These are phyloP conservation scores for Kryptolebias ocellatus DNA, from an alignment of 2,797 vertebrate genomes.

Conservation along the genomic window DNA sequence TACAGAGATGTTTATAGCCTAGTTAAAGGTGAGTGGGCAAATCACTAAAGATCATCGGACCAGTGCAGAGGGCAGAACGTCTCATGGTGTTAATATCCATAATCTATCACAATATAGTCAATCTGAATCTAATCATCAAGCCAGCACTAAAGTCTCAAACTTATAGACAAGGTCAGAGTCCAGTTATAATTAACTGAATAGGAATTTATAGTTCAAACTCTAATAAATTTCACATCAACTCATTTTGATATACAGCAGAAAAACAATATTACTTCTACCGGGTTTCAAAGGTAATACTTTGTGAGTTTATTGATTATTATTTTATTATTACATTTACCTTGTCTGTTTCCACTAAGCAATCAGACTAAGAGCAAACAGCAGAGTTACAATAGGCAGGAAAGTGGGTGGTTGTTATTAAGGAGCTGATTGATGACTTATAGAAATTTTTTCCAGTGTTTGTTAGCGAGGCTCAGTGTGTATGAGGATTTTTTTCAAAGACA, in stretches of 20 bases:
- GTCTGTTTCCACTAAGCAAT: background rate
- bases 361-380: background rate
- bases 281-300: background rate
- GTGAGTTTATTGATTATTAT: constrained; percentile 6
- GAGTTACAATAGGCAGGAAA: constrained; percentile 5
- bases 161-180: constrained; percentile 58
- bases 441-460: background rate
- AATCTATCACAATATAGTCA: constrained; percentile 70
- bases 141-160: constrained; percentile 44
- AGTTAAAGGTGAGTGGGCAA: constrained; percentile 55
- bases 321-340: background rate
- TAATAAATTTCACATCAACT: constrained; percentile 29
- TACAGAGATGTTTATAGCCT: constrained; percentile 50
- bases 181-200: constrained; percentile 66
- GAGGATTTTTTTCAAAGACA: background rate
- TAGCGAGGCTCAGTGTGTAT: background rate
- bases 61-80: constrained; percentile 32
- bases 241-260: constrained; percentile 3
- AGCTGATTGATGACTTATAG: background rate
- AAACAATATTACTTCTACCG: background rate
- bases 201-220: constrained; percentile 56
- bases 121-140: constrained; percentile 76
- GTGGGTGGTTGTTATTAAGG: background rate
- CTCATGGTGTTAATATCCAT: constrained; percentile 44
- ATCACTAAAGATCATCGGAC: constrained; percentile 55